Base-by-base conservation (phyloP, 2,797 vertebrate genomes). In the Tragelaphus eurycerus region DNA sequence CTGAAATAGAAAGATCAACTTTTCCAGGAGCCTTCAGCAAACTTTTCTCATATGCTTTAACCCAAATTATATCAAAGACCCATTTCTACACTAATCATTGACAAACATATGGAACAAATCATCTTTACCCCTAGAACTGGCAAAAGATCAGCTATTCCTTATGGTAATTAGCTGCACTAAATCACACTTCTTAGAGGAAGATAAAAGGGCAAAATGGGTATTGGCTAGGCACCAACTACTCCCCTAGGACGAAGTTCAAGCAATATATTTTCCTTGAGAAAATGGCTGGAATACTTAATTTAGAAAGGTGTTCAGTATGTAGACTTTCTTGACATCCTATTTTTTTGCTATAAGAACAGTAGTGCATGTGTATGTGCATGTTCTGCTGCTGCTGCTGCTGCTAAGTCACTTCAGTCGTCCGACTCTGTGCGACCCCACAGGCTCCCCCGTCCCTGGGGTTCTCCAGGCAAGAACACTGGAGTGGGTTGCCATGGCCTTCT, bases 251-350 rank as follows among this genome's bases (percentile, higher is more conserved):
- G 29, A 93, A 81, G 62, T 27, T 64, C 12, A 62, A 85, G 6
- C 13, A 76, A 46, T 76, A 6, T 21, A 54, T 64, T 89, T 93
- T 86, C 5, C 79, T 95, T 64, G 12, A 89, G n/a, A 93, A 93
- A 34, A 76, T 64, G 48, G 3, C 31, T 38, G 4, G 38, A 89
- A 89, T 48, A n/a, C 6, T 6, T 19, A n/a, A 1, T 59, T 89
- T 82, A 85, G 27, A 91, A 78, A 27, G 4, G 10, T 54, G 4
- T 50, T 64, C 38, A 29, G 16, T 17, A 52, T 9, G 4, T n/a
- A 85, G 54, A 21, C 10, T 50, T 95, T 71, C 52, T 12, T 25
- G 29, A n/a, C 50, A n/a, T 48, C 7, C 19, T 19, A 23, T 23
- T 71, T 13, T 38, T 71, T 7, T 71, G 67, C 67, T 38, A 7